Base-by-base conservation (phyloP, 1,140 invertebrate genomes). In the Tribolium castaneum region DNA sequence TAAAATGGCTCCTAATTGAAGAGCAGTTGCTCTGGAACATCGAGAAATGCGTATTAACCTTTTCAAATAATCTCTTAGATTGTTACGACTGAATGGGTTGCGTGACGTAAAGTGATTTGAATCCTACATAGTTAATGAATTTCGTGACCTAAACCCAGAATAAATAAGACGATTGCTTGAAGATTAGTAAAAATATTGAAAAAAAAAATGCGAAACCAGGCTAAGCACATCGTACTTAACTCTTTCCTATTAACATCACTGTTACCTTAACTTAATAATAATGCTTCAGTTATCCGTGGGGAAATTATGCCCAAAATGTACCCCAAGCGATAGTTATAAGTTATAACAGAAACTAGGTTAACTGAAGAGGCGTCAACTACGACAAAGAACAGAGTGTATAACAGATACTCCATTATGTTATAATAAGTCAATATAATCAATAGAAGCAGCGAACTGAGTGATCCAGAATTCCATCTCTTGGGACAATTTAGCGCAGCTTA, bases 241-340 rank as follows among this genome's bases (percentile, higher is more conserved):
- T 59, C 7, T n/a, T n/a, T n/a, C n/a, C 2, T 19, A 59, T 59
- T 59, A 22, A 59, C 54, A 59, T 59, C 30, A 59, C 25, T 59
- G 16, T 52, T 59, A n/a, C 5, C 30, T 25, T 59, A 59, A 59
- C 9, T 59, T 25, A 25, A 22, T 59, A 59, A 59, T 19, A 25
- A 16, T 19, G 54, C 16, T 3, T 59, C 9, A 25, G 22, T 19
- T 52, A 49, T 72, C 19, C 16, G 35, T 19, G 12, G 39, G 34
- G 66, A 72, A 72, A 50, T 50, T 19, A 70, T 22, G 39, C 2
- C 70, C 35, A 12, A 72, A 72, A 70, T 70, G 4, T 45, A 70
- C 62, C 62, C 35, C 6, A 4, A 35, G 14, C 39, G 19, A 49
- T 72, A 49, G 39, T 45, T 25, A 19, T 14, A 19, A 50, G 39